Conservation (phyloP, 2,113 vertebrate species). For the Loxodonta africana region DNA sequence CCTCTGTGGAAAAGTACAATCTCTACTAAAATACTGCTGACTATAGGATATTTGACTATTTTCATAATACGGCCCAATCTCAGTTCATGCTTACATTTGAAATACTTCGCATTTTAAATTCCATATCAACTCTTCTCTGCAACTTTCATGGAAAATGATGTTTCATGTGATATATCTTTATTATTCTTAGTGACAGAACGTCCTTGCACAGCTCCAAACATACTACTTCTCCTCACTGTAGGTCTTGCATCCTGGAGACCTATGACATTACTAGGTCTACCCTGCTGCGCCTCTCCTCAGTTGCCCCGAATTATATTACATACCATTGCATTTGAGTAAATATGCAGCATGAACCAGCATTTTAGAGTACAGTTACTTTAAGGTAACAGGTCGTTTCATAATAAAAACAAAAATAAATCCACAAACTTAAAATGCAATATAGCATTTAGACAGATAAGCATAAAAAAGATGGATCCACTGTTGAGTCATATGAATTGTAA, state of each 20-base stretch:
- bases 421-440: neutral
- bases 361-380: constrained; percentile 13
- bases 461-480: neutral
- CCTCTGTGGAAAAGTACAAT: neutral
- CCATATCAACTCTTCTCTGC: neutral
- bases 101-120: neutral
- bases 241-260: neutral
- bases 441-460: neutral
- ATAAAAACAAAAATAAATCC: constrained; percentile 42
- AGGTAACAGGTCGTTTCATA: constrained; percentile 1
- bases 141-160: neutral
- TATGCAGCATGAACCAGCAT: neutral
- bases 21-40: neutral
- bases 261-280: neutral
- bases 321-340: constrained; percentile 5
- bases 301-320: neutral
- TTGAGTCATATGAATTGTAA: neutral
- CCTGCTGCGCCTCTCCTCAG: neutral
- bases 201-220: neutral
- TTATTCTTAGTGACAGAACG: neutral
- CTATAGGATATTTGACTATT: neutral
- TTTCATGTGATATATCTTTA: neutral
- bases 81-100: constrained; percentile 5
- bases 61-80: neutral
- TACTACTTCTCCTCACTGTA: neutral